These are phyloP conservation scores for Biston betularia DNA, from an alignment of 2,888 invertebrate species.

Conservation along the genomic window DNA sequence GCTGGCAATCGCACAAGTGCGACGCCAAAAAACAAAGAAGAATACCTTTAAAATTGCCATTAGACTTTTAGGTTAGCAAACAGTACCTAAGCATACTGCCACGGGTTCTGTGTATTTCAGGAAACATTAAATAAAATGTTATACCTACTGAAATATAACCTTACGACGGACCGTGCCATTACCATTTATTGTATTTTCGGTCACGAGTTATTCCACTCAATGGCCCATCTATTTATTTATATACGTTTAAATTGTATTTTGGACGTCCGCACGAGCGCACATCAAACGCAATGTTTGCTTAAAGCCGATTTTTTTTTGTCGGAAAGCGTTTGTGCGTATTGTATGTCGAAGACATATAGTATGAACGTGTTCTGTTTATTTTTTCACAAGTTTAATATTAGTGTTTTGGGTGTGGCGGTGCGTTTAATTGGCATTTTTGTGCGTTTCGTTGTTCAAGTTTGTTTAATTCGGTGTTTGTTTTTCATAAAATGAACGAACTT, in stretches of 20 bases:
- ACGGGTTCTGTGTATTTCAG: neutral
- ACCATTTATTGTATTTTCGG: conserved; percentile 26
- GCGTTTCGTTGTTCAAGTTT: conserved; percentile 22
- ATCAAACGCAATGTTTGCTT: conserved; percentile 31
- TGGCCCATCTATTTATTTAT: conserved; percentile 35
- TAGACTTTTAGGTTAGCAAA: no score
- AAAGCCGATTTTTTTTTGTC: conserved; percentile 26
- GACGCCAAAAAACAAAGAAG: no score
- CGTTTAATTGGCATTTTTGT: conserved; percentile 43
- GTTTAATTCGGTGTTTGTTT: conserved; percentile 14
- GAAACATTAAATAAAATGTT: neutral
- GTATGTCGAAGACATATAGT: conserved; percentile 37
- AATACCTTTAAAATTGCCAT: no score
- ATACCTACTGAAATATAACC: conserved; percentile 20
- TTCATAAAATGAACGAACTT: neutral
- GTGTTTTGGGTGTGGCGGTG: conserved; percentile 32
- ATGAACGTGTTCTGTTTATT: conserved; percentile 35
- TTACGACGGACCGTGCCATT: conserved; percentile 9
- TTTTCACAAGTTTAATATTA: conserved; percentile 36
- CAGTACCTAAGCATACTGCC: neutral
- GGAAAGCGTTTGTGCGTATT: conserved; percentile 30
- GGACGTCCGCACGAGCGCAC: conserved; percentile 33
- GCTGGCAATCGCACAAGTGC: no score
- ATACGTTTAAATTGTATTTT: conserved; percentile 36
- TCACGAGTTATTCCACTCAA: conserved; percentile 34